These are phyloP conservation scores for Octopus sinensis DNA, from an alignment of 1,140 invertebrate species.

Conservation along the genomic window DNA sequence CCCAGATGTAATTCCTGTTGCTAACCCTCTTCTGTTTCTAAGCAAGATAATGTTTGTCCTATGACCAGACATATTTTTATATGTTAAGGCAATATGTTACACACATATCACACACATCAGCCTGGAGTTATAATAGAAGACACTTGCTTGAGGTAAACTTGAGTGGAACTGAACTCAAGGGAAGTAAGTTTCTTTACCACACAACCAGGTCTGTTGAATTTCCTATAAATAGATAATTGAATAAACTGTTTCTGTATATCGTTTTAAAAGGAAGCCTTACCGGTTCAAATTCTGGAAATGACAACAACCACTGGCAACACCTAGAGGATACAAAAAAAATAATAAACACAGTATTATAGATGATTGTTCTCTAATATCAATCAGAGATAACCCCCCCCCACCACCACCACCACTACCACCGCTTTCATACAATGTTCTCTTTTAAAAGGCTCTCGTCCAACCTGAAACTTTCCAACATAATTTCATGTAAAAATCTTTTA, in stretches of 20 bases:
- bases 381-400: background rate
- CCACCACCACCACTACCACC: too few species aligned
- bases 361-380: background rate
- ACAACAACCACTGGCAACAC: conserved; percentile 31
- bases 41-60: too few species aligned
- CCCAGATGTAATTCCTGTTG: too few species aligned
- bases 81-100: too few species aligned
- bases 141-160: background rate
- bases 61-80: too few species aligned
- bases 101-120: background rate
- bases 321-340: conserved; percentile 25
- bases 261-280: conserved; percentile 22
- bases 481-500: background rate
- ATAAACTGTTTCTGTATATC: background rate
- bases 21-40: too few species aligned
- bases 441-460: too few species aligned
- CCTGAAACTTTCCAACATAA: background rate
- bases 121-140: background rate
- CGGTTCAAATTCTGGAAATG: conserved; percentile 30
- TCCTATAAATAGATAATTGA: too few species aligned
- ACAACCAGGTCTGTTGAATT: too few species aligned
- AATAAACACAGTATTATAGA: background rate
- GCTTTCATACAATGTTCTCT: background rate
- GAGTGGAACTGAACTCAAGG: background rate
- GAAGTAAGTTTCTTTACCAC: background rate